These are phyloP conservation scores for Romanogobio albipinnatus DNA, from an alignment of 2,113 vertebrate genomes.

Conservation along the genomic window DNA sequence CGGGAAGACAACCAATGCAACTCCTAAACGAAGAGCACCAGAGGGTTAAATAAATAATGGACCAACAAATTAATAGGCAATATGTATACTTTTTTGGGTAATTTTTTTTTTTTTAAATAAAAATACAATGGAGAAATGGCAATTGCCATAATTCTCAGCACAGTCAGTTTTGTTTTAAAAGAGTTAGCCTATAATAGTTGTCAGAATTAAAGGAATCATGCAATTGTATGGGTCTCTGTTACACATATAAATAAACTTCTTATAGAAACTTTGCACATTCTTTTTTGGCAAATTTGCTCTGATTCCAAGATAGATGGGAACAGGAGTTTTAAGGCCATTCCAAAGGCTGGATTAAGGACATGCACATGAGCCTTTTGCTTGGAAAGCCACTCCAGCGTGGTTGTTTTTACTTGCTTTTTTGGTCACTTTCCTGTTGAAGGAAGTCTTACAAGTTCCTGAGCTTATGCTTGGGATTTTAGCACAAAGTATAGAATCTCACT, in stretches of 20 bases:
- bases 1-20: no score
- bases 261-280: neutral
- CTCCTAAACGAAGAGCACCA: no score
- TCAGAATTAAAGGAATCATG: neutral
- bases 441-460: neutral
- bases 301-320: neutral
- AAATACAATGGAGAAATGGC: no score
- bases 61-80: no score
- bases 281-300: neutral
- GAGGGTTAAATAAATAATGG: neutral
- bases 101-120: no score
- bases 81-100: no score
- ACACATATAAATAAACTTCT: neutral
- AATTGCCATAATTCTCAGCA: neutral
- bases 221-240: neutral
- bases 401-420: neutral
- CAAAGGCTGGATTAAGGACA: neutral
- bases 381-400: neutral
- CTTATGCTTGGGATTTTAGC: neutral
- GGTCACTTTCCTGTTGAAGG: conserved; percentile 2
- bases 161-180: neutral
- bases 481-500: neutral
- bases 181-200: neutral
- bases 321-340: neutral
- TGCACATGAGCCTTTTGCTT: neutral